phyloP scores from a whole-genome alignment of 2,113 vertebrate species.

The Oryzias melastigma region DNA sequence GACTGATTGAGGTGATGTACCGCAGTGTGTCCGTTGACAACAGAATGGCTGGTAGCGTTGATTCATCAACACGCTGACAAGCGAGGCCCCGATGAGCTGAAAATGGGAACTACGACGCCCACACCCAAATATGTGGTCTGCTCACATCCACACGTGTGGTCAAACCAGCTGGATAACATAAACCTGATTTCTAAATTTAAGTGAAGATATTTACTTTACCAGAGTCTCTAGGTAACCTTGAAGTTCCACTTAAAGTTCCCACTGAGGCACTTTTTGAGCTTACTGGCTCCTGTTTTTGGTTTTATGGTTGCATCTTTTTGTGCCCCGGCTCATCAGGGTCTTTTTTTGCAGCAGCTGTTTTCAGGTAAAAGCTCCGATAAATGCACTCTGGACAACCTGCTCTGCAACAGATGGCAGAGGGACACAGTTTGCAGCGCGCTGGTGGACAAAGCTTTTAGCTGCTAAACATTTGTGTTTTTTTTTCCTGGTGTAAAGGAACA shows the following conservation, averaged over 20 bases:
- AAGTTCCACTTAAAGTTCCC: neutral
- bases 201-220: neutral
- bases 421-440: slow-evolving; percentile 13
- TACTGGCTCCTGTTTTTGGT: slow-evolving; percentile 19
- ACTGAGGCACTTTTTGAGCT: neutral
- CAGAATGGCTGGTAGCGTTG: slow-evolving; percentile 56
- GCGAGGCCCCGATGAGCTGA: slow-evolving; percentile 14
- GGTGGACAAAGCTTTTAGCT: slow-evolving; percentile 11
- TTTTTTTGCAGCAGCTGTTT: slow-evolving; percentile 21
- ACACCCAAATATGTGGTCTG: neutral
- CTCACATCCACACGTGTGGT: neutral
- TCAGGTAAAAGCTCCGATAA: slow-evolving; percentile 24
- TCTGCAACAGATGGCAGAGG: slow-evolving; percentile 24
- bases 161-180: no score
- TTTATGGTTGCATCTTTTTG: slow-evolving; percentile 5
- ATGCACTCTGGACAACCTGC: slow-evolving; percentile 8
- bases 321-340: slow-evolving; percentile 2
- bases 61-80: slow-evolving; percentile 54
- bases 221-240: neutral
- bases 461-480: slow-evolving; percentile 4
- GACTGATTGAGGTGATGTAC: slow-evolving; percentile 80
- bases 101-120: slow-evolving; percentile 18
- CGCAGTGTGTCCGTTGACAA: slow-evolving; percentile 62
- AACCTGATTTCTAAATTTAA: no score
- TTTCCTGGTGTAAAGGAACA: neutral